A percentile compares a stretch with the other conserved stretches of the same genome.
These are phyloP conservation scores for Clistopyga incitator DNA, from an alignment of 2,888 invertebrate genomes.

Conservation along the genomic window DNA sequence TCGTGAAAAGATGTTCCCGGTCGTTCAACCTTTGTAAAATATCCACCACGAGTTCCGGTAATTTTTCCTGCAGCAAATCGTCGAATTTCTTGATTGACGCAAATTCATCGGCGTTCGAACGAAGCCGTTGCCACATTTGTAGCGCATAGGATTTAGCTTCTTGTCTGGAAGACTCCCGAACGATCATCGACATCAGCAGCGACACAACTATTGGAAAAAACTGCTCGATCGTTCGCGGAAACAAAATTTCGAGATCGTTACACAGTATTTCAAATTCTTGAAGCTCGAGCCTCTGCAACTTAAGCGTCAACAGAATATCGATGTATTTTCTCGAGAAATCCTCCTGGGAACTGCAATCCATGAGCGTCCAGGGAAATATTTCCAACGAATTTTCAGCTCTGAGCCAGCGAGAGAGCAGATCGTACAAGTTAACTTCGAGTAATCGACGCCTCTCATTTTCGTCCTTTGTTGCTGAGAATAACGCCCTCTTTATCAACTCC, in stretches of 20 bases:
- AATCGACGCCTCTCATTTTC: slow-evolving; percentile 76
- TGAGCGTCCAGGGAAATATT: slow-evolving; percentile 84
- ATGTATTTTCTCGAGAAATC: slow-evolving; percentile 84
- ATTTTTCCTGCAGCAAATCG: slow-evolving; percentile 76
- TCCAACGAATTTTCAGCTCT: slow-evolving; percentile 80
- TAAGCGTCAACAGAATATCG: slow-evolving; percentile 82
- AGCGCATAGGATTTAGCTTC: slow-evolving; percentile 66
- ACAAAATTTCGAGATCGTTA: slow-evolving; percentile 70
- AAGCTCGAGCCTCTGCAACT: slow-evolving; percentile 81
- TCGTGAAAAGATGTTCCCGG: slow-evolving; percentile 84
- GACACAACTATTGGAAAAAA: slow-evolving; percentile 75
- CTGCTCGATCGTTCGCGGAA: slow-evolving; percentile 77
- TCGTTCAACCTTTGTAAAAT: slow-evolving; percentile 81
- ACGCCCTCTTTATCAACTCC: slow-evolving; percentile 84
- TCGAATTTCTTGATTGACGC: slow-evolving; percentile 73
- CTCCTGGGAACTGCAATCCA: slow-evolving; percentile 80
- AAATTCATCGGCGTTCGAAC: slow-evolving; percentile 75
- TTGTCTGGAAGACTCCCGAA: slow-evolving; percentile 70
- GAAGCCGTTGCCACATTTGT: slow-evolving; percentile 73
- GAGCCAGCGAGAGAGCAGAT: slow-evolving; percentile 85
- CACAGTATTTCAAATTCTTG: slow-evolving; percentile 77
- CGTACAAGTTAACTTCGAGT: slow-evolving; percentile 84
- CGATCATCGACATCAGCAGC: slow-evolving; percentile 72
- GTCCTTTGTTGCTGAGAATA: slow-evolving; percentile 82
- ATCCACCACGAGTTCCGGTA: slow-evolving; percentile 79